phyloP scores from a whole-genome alignment of 2,888 invertebrate genomes.

The Dione juno region DNA sequence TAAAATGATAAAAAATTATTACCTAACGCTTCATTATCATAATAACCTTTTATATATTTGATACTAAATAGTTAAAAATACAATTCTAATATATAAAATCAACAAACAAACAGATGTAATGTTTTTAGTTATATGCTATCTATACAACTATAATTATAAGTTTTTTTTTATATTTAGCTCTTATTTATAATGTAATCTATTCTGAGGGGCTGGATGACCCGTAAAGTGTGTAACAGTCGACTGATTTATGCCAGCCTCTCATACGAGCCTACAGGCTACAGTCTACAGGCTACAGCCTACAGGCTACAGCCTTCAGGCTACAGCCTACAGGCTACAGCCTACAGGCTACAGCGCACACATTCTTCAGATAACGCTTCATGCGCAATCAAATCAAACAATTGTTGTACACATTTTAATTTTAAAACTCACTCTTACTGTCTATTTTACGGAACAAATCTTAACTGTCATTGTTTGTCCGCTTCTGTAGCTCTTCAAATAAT shows the following conservation, averaged over 20 bases:
- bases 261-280: too few species aligned
- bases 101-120: not conserved
- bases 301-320: too few species aligned
- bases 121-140: not conserved
- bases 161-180: too few species aligned
- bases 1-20: not conserved
- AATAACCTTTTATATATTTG: not conserved
- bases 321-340: too few species aligned
- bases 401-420: not conserved
- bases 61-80: not conserved
- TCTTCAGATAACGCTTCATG: slow-evolving; percentile 3
- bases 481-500: slow-evolving; percentile 8
- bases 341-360: too few species aligned
- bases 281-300: too few species aligned
- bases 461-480: not conserved
- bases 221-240: too few species aligned
- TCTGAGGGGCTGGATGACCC: too few species aligned
- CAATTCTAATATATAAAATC: not conserved
- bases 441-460: not conserved
- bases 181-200: too few species aligned
- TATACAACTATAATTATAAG: too few species aligned
- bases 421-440: slow-evolving; percentile 1
- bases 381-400: not conserved
- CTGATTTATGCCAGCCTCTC: too few species aligned
- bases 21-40: not conserved